Conservation (phyloP, 2,797 vertebrate genomes). For the Masticophis lateralis region DNA sequence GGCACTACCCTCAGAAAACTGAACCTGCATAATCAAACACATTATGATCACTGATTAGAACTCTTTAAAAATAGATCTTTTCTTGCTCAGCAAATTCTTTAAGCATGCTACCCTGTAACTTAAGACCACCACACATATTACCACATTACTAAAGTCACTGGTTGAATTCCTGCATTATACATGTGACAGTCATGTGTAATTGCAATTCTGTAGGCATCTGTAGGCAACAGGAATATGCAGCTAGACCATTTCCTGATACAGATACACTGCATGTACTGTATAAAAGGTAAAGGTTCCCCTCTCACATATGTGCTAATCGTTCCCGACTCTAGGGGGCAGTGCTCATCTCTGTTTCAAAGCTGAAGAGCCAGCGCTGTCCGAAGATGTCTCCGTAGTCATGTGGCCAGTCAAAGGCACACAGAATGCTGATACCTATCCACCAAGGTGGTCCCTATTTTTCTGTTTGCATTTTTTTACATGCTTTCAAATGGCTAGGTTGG, state of each 20-base stretch:
- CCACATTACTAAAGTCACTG: not conserved
- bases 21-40: conserved; percentile 49
- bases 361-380: too few relatives aligned
- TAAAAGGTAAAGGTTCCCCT: not conserved
- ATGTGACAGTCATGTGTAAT: not conserved
- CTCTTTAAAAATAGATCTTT: conserved; percentile 39
- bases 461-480: too few relatives aligned
- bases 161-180: not conserved
- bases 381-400: too few relatives aligned
- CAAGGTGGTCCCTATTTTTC: too few relatives aligned
- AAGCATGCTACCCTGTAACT: not conserved
- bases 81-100: conserved; percentile 55
- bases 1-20: conserved; percentile 50
- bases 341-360: too few relatives aligned
- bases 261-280: too few relatives aligned
- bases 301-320: too few relatives aligned
- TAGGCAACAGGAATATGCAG: not conserved
- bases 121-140: not conserved
- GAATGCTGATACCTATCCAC: too few relatives aligned
- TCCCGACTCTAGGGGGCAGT: too few relatives aligned
- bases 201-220: not conserved
- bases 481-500: too few relatives aligned
- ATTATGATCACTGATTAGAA: conserved; percentile 40
- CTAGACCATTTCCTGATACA: not conserved
- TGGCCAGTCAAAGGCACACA: too few relatives aligned